Evolutionary conservation across 2,797 vertebrate genomes (phyloP).

Genomic region (Sebastes trivittatus): DNA sequence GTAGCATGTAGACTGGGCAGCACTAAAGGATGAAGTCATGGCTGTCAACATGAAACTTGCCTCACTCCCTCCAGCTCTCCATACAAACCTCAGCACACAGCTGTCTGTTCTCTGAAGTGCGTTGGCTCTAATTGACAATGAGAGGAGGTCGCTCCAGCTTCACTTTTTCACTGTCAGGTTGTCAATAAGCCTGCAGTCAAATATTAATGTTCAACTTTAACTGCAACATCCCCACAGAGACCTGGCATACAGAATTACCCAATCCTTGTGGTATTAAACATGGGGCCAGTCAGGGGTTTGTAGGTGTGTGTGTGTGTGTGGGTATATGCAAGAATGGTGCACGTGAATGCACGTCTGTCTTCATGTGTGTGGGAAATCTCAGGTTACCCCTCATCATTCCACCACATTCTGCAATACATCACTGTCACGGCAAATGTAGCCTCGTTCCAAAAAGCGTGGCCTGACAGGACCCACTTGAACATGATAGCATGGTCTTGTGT

Average conservation of each 20-base stretch:
- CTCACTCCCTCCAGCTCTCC: background rate
- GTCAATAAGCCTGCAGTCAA: constrained; percentile 14
- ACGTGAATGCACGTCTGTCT: constrained; percentile 19
- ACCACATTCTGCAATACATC: constrained; percentile 65
- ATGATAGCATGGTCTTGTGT: constrained; percentile 13
- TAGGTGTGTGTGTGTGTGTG: background rate
- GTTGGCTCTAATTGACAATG: constrained; percentile 24
- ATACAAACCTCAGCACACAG: constrained; percentile 1
- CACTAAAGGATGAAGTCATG: constrained; percentile 42
- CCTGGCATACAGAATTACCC: constrained; percentile 11
- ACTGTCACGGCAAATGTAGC: constrained; percentile 54
- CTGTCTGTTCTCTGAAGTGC: constrained; percentile 19
- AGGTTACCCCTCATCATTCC: constrained; percentile 69
- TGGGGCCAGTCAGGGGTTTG: background rate
- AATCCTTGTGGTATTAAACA: constrained; percentile 24
- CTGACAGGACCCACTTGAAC: constrained; percentile 59
- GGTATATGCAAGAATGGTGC: background rate
- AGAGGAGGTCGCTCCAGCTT: constrained; percentile 6
- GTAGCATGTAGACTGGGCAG: background rate
- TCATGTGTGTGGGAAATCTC: constrained; percentile 44
- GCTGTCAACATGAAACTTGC: constrained; percentile 13
- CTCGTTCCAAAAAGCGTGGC: constrained; percentile 54
- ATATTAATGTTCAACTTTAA: constrained; percentile 11
- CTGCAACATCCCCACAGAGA: constrained; percentile 14
- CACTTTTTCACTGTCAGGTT: background rate